A percentile compares a stretch with the other conserved stretches of the same genome.
These are phyloP conservation scores for Ferdinandea cuprea DNA, from an alignment of 2,888 invertebrate genomes.

Conservation along the genomic window DNA sequence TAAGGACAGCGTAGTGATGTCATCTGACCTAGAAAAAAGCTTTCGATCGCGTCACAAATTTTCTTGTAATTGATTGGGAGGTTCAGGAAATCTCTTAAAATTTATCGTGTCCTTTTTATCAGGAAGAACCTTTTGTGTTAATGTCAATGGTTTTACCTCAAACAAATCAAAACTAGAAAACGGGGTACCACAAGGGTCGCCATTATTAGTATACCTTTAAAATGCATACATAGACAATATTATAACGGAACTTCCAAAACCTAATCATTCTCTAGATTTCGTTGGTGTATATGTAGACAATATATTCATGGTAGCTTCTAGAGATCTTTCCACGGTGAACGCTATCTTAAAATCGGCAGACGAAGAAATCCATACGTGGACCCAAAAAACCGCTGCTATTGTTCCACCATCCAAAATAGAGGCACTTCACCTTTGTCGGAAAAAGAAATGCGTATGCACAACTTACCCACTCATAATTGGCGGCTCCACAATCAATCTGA, in stretches of 20 bases:
- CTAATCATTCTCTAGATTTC: no score
- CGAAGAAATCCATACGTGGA: not conserved
- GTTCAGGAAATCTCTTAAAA: not conserved
- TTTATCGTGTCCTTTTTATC: not conserved
- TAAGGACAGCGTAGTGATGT: slow-evolving; percentile 5
- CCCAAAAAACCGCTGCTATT: slow-evolving; percentile 16
- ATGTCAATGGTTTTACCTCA: not conserved
- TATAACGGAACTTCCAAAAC: not conserved
- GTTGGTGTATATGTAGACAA: no score
- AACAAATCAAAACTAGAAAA: not conserved
- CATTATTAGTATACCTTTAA: no score
- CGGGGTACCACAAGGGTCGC: no score
- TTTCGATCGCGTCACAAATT: not conserved
- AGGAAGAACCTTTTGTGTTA: not conserved
- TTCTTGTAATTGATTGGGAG: slow-evolving; percentile 2
- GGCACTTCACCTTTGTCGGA: slow-evolving; percentile 16
- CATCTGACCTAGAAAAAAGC: slow-evolving; percentile 6
- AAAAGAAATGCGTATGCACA: slow-evolving; percentile 11
- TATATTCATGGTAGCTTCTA: slow-evolving; percentile 20
- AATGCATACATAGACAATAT: no score
- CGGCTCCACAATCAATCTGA: no score
- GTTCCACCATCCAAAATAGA: slow-evolving; percentile 23
- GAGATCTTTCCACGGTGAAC: not conserved
- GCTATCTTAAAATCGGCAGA: slow-evolving; percentile 1
- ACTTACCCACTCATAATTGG: no score